Percentiles rank a stretch among this genome's conserved stretches.
phyloP scores from a whole-genome alignment of 2,113 vertebrate genomes.

The Dendrocopos noguchii region DNA sequence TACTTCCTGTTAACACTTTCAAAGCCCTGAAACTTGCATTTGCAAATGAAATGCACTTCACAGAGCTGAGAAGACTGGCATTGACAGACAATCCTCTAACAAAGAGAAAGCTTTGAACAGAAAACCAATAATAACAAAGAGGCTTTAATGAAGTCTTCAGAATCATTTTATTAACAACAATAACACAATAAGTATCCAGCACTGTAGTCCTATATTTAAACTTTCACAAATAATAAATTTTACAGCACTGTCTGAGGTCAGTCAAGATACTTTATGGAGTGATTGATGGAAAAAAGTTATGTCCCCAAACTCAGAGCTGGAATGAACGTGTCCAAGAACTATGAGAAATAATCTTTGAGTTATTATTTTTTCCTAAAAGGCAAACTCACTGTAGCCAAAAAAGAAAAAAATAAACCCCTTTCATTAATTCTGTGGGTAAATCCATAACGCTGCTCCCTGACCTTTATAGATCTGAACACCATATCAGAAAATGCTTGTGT shows the following conservation, averaged over 20 bases:
- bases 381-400: not conserved
- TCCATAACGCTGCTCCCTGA: not conserved
- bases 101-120: conserved; percentile 78
- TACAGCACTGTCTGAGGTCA: not conserved
- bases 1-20: not conserved
- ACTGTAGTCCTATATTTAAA: not conserved
- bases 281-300: not conserved
- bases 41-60: conserved; percentile 84
- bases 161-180: not conserved
- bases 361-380: not conserved
- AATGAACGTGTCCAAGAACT: not conserved
- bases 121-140: conserved; percentile 40
- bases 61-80: conserved; percentile 79
- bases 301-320: not conserved
- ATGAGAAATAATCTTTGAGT: not conserved
- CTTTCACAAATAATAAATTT: not conserved
- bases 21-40: conserved; percentile 79
- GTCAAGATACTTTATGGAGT: not conserved
- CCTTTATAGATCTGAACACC: not conserved
- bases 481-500: not conserved
- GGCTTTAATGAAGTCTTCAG: conserved; percentile 29
- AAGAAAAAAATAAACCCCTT: not conserved
- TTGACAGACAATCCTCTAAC: conserved; percentile 82
- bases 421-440: not conserved
- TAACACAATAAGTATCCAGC: not conserved